phyloP scores from a whole-genome alignment of 2,113 vertebrate species.

The Eidolon helvum region DNA sequence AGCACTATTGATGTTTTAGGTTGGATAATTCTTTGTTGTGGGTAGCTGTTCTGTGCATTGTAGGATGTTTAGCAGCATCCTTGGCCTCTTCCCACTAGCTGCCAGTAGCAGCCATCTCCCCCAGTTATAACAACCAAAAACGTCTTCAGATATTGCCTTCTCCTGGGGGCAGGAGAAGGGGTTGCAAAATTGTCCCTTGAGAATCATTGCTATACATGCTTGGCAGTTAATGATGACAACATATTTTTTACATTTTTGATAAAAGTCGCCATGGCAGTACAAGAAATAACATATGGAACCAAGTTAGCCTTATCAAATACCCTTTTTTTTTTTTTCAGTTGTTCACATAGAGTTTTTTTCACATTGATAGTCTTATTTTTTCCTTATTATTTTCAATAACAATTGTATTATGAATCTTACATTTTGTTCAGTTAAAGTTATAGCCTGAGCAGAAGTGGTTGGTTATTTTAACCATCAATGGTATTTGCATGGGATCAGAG shows the following conservation, averaged over 20 bases:
- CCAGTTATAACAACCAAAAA: not conserved
- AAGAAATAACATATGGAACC: conserved; percentile 39
- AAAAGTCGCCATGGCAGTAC: not conserved
- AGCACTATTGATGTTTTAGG: not conserved
- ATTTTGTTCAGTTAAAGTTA: conserved; percentile 25
- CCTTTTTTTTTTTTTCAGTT: not conserved
- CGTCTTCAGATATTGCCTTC: not conserved
- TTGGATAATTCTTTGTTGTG: not conserved
- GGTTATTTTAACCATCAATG: conserved; percentile 26
- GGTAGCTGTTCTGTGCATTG: not conserved
- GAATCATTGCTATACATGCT: not conserved
- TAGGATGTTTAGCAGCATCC: not conserved
- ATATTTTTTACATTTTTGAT: not conserved
- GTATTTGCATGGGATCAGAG: not conserved
- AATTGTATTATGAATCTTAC: conserved; percentile 24
- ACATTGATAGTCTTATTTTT: conserved; percentile 22
- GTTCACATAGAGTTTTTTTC: not conserved
- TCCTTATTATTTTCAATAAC: conserved; percentile 1
- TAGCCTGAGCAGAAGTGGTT: not conserved
- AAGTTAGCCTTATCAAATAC: not conserved
- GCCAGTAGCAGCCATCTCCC: not conserved
- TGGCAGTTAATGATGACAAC: not conserved
- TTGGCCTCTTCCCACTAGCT: not conserved
- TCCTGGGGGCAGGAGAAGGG: not conserved
- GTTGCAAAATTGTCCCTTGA: not conserved